Evolutionary conservation across 2,113 vertebrate genomes (phyloP).

Genomic region (Athene noctua): DNA sequence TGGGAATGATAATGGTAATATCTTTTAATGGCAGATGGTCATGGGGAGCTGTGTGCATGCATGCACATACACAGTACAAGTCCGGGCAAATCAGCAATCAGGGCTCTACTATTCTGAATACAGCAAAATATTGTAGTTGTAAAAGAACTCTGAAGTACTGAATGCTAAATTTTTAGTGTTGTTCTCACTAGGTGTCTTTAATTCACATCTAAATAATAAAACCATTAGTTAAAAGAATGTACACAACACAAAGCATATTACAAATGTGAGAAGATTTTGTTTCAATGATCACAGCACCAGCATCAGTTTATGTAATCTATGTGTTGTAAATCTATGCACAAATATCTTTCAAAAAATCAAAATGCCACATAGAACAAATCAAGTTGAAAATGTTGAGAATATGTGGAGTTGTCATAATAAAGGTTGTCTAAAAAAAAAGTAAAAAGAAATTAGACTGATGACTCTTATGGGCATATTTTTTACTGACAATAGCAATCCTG

Average conservation of each 20-base stretch:
- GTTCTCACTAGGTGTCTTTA: neutral
- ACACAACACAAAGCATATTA: neutral
- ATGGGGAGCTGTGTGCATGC: neutral
- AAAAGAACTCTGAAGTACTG: neutral
- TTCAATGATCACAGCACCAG: neutral
- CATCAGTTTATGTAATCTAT: neutral
- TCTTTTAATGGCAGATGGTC: neutral
- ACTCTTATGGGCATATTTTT: neutral
- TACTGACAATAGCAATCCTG: neutral
- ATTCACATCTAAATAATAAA: slow-evolving; percentile 9
- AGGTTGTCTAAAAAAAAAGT: neutral
- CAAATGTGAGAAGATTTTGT: neutral
- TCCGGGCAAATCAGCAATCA: neutral
- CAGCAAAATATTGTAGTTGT: neutral
- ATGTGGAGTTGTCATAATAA: neutral
- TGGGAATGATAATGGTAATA: neutral
- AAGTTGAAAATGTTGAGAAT: neutral
- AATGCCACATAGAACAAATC: neutral
- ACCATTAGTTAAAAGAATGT: neutral
- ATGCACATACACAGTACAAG: neutral
- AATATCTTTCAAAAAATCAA: neutral
- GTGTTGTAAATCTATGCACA: neutral
- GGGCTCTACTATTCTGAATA: neutral
- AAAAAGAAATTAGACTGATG: neutral
- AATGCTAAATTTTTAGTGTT: neutral